phyloP scores from a whole-genome alignment of 2,797 vertebrate species.

The Phalloptychus januarius region DNA sequence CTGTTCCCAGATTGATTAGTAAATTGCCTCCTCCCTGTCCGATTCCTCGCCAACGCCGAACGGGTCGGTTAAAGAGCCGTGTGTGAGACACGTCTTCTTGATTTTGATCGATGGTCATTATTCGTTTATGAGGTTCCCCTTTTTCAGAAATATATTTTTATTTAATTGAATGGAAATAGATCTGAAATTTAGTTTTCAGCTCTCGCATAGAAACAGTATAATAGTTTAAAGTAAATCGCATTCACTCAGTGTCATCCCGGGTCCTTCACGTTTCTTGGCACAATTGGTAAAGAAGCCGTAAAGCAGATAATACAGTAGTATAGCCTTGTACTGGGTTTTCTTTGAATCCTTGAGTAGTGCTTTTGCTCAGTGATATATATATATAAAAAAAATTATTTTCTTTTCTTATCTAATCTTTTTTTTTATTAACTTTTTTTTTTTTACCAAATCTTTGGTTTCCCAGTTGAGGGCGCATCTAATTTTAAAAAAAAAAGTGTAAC shows the following conservation, averaged over 20 bases:
- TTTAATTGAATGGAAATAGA: too few relatives aligned
- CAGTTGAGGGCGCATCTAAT: too few relatives aligned
- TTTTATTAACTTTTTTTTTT: too few relatives aligned
- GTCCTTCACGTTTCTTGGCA: not conserved
- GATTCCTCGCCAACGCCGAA: slow-evolving; percentile 16
- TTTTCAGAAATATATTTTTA: too few relatives aligned
- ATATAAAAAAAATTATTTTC: too few relatives aligned
- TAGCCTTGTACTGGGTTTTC: not conserved
- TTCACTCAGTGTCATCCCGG: not conserved
- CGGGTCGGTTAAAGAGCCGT: slow-evolving; percentile 11
- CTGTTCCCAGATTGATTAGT: slow-evolving; percentile 43
- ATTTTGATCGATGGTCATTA: too few relatives aligned
- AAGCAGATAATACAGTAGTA: not conserved
- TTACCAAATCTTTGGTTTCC: too few relatives aligned
- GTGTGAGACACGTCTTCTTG: not conserved
- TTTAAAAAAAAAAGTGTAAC: too few relatives aligned
- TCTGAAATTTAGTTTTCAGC: not conserved
- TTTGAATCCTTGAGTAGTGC: not conserved
- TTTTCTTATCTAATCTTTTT: too few relatives aligned
- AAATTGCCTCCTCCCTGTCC: slow-evolving; percentile 19
- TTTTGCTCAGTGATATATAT: too few relatives aligned
- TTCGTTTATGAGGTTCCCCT: too few relatives aligned
- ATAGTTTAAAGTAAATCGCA: not conserved
- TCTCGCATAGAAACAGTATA: not conserved
- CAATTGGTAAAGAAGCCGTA: not conserved